Conservation (phyloP, 2,888 invertebrate genomes). For the Mythimna vitellina region DNA sequence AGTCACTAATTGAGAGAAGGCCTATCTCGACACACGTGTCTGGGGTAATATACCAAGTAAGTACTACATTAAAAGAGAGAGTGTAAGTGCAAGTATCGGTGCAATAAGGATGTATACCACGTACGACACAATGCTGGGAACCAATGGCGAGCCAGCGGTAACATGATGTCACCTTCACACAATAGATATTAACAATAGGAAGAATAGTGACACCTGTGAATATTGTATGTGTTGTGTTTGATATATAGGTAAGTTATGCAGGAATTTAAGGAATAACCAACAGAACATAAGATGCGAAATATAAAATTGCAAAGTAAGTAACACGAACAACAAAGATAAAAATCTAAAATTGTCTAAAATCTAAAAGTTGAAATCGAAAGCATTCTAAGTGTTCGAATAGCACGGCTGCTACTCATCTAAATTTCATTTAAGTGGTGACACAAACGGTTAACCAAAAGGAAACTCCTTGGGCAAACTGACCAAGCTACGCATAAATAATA, state of each 20-base stretch:
- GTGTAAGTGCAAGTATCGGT: conserved; percentile 67
- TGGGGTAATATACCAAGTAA: conserved; percentile 1
- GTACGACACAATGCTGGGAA: conserved; percentile 69
- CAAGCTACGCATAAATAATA: neutral
- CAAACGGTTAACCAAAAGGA: too few species aligned
- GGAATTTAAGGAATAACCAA: conserved; percentile 33
- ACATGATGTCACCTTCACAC: conserved; percentile 61
- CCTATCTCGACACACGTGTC: conserved; percentile 4
- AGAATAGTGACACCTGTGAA: conserved; percentile 58
- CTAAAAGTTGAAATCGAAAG: neutral
- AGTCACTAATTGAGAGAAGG: neutral
- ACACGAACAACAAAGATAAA: neutral
- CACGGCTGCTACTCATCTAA: too few species aligned
- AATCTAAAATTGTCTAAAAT: neutral
- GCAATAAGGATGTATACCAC: conserved; percentile 69
- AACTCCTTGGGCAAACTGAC: neutral
- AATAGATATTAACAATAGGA: conserved; percentile 62
- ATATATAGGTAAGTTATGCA: conserved; percentile 14
- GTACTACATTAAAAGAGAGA: conserved; percentile 61
- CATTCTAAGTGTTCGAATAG: neutral
- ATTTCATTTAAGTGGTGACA: too few species aligned
- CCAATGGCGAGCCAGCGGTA: conserved; percentile 64
- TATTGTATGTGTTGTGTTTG: conserved; percentile 29
- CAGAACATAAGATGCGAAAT: neutral
- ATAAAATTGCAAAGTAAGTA: neutral